phyloP scores from a whole-genome alignment of 2,113 vertebrate species.

The Poeciliopsis retropinna region DNA sequence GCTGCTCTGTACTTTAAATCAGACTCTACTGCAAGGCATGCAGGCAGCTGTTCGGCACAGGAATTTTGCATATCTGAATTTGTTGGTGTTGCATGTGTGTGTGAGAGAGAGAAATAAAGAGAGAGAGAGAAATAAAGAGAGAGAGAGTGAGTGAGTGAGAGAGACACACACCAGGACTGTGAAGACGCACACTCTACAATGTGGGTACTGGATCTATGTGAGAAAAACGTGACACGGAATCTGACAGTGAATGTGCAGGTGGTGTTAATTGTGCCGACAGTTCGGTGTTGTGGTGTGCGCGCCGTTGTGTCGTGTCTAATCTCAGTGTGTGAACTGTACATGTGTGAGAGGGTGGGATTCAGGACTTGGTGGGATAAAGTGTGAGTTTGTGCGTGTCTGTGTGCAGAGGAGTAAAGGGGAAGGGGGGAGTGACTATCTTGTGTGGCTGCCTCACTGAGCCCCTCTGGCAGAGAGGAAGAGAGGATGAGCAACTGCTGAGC shows the following conservation, averaged over 20 bases:
- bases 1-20: constrained; percentile 18
- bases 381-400: constrained; percentile 20
- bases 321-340: constrained; percentile 31
- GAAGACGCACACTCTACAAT: constrained; percentile 17
- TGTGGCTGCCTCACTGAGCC: constrained; percentile 70
- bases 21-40: constrained; percentile 17
- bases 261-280: constrained; percentile 66
- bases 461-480: constrained; percentile 62
- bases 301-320: constrained; percentile 50
- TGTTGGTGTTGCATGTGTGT: background rate
- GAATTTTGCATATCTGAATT: constrained; percentile 33
- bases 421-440: constrained; percentile 64
- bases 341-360: constrained; percentile 41
- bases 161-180: constrained; percentile 6
- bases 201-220: constrained; percentile 30
- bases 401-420: constrained; percentile 11
- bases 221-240: constrained; percentile 41
- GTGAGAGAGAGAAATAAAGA: too few species aligned
- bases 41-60: constrained; percentile 41
- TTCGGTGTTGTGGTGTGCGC: constrained; percentile 39
- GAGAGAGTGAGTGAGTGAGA: too few species aligned
- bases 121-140: background rate
- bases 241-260: constrained; percentile 65
- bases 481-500: constrained; percentile 42
- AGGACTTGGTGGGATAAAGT: constrained; percentile 53